phyloP scores from a whole-genome alignment of 2,888 invertebrate species.

The Cyrtodaria siliqua region DNA sequence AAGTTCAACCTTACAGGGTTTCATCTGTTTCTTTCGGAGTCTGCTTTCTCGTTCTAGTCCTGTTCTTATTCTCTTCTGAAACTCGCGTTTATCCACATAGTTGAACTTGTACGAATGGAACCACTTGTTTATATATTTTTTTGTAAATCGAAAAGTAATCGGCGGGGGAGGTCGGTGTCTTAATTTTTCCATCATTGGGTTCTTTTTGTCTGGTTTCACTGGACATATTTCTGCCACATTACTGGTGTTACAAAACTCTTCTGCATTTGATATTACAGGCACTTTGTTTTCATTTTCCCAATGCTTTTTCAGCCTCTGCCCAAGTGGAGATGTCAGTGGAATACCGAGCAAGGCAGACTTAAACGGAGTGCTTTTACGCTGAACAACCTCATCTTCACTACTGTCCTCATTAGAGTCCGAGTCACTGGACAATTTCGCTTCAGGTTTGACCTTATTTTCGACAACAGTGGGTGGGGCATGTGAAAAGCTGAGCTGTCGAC shows the following conservation, averaged over 20 bases:
- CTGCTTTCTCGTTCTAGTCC: slow-evolving; percentile 66
- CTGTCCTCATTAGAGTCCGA: slow-evolving; percentile 7
- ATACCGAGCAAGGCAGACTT: slow-evolving; percentile 51
- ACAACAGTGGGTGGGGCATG: slow-evolving; percentile 17
- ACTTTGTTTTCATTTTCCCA: slow-evolving; percentile 65
- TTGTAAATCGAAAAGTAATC: slow-evolving; percentile 69
- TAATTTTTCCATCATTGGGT: slow-evolving; percentile 65
- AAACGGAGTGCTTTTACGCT: slow-evolving; percentile 32
- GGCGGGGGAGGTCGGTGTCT: slow-evolving; percentile 67
- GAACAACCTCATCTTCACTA: slow-evolving; percentile 11
- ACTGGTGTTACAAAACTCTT: slow-evolving; percentile 70
- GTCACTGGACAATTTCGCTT: slow-evolving; percentile 22
- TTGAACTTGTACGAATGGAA: slow-evolving; percentile 74
- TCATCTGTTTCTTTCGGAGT: slow-evolving; percentile 41
- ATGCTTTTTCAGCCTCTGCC: slow-evolving; percentile 74
- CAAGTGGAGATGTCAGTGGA: slow-evolving; percentile 69
- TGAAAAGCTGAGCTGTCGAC: slow-evolving; percentile 66
- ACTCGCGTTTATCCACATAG: slow-evolving; percentile 61
- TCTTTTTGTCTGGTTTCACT: slow-evolving; percentile 52
- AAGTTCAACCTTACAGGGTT: slow-evolving; percentile 59
- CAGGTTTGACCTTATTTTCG: not conserved
- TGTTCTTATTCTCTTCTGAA: slow-evolving; percentile 53
- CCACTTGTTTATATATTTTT: slow-evolving; percentile 63
- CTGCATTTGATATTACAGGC: slow-evolving; percentile 61
- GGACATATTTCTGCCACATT: no score